Evolutionary conservation across 2,888 invertebrate genomes (phyloP), one percentile per base, ranked within the genome.

Genomic region (Dryomyza anilis): DNA sequence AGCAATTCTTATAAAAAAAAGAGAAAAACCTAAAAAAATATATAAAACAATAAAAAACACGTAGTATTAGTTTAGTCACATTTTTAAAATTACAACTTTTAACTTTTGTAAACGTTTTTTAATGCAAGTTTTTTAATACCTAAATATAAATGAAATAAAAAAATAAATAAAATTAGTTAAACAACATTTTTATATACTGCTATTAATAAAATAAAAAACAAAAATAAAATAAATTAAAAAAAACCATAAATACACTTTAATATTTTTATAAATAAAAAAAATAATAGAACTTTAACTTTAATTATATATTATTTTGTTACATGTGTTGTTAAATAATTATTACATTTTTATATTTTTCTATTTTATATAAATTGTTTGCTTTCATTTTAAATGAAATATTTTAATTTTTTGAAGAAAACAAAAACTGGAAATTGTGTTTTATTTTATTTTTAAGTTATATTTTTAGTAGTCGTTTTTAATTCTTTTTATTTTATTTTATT

Each of bases 1-100:
- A 43, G 16, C 19, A 16, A 16, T 19, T 43, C n/a, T 43, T n/a
- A 43, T 43, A 16, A 43, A 16, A 43, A 39, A 14, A 39, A 39
- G 16, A 39, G 5, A 43, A 43, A 39, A 39, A n/a, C 12, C 3
- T 14, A 39, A 39, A 43, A 50, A n/a, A 50, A 50, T 58, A 50
- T 45, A n/a, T n/a, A 62, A 46, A 21, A 62, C 43, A 50, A 66
- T 43, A 45, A 62, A 52, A 62, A 64, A 14, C 27, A n/a, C n/a
- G 33, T 55, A 55, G 55, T 23, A 14, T 33, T 55, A 55, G 55
- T 33, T 30, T 55, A 55, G 55, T 21, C n/a, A 33, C 33, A 55
- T 55, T 55, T 55, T 33, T 55, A 19, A 55, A 50, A 55, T 21
- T 30, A 55, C 55, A 55, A 55, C 21, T 55, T 55, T 55, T 33